A percentile compares a stretch with the other conserved stretches of the same genome.
phyloP scores from a whole-genome alignment of 1,140 invertebrate genomes.

The Cephus cinctus region DNA sequence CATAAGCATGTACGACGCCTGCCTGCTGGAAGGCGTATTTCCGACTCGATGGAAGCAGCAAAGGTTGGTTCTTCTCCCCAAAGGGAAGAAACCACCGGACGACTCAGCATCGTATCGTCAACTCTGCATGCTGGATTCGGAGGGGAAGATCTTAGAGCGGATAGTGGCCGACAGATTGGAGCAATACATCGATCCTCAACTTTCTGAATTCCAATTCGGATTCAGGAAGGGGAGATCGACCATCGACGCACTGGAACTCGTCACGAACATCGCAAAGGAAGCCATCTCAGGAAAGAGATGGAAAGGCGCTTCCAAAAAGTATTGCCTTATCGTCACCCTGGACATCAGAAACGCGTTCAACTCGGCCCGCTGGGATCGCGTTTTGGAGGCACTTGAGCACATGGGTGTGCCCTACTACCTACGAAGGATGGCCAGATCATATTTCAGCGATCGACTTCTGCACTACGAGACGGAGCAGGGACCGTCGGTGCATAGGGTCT shows the following conservation, averaged over 20 bases:
- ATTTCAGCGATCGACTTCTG: neutral
- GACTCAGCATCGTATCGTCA: conserved; percentile 26
- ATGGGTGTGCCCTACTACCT: conserved; percentile 3
- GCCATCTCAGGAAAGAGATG: conserved; percentile 17
- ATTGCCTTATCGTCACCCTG: conserved; percentile 11
- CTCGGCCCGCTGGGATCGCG: conserved; percentile 5
- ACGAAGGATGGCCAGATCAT: neutral
- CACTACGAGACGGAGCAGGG: neutral
- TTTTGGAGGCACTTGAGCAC: neutral
- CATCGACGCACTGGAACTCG: conserved; percentile 19
- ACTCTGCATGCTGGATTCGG: conserved; percentile 27
- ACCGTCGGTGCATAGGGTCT: neutral
- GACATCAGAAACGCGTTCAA: conserved; percentile 21
- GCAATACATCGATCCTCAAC: conserved; percentile 4
- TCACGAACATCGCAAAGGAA: neutral
- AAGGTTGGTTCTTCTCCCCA: conserved; percentile 5
- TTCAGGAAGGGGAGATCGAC: conserved; percentile 21
- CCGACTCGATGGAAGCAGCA: neutral
- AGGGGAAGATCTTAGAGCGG: conserved; percentile 27
- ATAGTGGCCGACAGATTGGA: conserved; percentile 23
- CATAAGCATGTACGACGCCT: conserved; percentile 2
- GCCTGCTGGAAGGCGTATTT: conserved; percentile 14
- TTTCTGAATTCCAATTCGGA: conserved; percentile 24
- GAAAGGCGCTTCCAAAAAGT: conserved; percentile 11
- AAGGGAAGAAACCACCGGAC: conserved; percentile 16